phyloP scores from a whole-genome alignment of 2,797 vertebrate genomes.

The Myoxocephalus aenaeus region DNA sequence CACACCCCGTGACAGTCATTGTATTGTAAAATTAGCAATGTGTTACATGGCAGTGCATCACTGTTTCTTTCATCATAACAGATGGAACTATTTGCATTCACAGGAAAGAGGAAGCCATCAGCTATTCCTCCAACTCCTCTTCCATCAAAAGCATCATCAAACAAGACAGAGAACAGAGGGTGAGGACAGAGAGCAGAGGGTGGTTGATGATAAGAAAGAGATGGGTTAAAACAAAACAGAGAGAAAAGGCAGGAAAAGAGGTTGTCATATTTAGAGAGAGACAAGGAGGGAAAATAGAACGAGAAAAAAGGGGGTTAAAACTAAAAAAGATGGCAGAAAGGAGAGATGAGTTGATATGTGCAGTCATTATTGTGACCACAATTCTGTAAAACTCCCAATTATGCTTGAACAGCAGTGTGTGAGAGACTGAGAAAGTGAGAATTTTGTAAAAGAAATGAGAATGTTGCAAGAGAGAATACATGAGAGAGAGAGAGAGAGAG shows the following conservation, averaged over 20 bases:
- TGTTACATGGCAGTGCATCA: neutral
- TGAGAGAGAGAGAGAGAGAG: slow-evolving; percentile 25
- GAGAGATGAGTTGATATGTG: slow-evolving; percentile 15
- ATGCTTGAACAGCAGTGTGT: slow-evolving; percentile 22
- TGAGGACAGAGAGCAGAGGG: neutral
- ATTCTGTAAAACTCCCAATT: slow-evolving; percentile 48
- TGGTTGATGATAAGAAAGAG: slow-evolving; percentile 4
- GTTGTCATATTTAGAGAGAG: slow-evolving; percentile 9
- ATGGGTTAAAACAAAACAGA: neutral
- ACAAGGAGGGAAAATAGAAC: neutral
- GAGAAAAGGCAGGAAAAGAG: neutral
- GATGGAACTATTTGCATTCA: slow-evolving; percentile 39
- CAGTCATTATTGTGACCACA: slow-evolving; percentile 31
- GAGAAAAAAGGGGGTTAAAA: neutral
- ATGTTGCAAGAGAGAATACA: slow-evolving; percentile 14
- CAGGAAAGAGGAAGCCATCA: slow-evolving; percentile 32
- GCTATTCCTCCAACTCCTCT: slow-evolving; percentile 30
- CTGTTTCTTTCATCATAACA: slow-evolving; percentile 31
- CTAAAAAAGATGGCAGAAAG: slow-evolving; percentile 10
- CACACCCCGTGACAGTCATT: neutral
- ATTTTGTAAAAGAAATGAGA: slow-evolving; percentile 1
- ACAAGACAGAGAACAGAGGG: slow-evolving; percentile 18
- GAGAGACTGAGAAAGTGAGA: slow-evolving; percentile 17
- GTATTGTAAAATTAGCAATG: slow-evolving; percentile 33
- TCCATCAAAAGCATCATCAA: slow-evolving; percentile 46